A percentile compares a stretch with the other conserved stretches of the same genome.
phyloP scores from a whole-genome alignment of 1,140 invertebrate genomes.

The Sweltsa coloradensis region DNA sequence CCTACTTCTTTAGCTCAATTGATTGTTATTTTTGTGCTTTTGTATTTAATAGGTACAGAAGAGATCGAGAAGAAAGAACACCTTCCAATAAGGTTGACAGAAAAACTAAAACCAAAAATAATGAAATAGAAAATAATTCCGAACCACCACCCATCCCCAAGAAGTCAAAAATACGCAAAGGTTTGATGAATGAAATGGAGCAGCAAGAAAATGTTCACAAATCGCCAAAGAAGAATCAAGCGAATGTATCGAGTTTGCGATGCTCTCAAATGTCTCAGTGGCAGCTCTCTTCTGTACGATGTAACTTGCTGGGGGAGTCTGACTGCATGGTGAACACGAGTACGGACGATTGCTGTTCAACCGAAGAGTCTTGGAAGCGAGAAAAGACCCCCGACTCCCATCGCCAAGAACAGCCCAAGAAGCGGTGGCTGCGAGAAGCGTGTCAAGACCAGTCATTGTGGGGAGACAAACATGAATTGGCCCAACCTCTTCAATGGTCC shows the following conservation, averaged over 20 bases:
- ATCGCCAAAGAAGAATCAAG: slow-evolving; percentile 6
- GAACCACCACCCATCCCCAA: slow-evolving; percentile 15
- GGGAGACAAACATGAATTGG: slow-evolving; percentile 32
- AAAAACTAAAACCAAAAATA: slow-evolving; percentile 15
- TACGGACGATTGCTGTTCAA: slow-evolving; percentile 24
- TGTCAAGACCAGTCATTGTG: slow-evolving; percentile 36
- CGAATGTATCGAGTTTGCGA: neutral
- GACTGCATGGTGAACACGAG: neutral
- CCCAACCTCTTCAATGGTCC: slow-evolving; percentile 28
- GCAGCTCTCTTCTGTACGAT: no score
- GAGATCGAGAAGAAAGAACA: slow-evolving; percentile 33
- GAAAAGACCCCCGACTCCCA: slow-evolving; percentile 24
- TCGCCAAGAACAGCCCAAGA: slow-evolving; percentile 39
- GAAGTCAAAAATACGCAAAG: slow-evolving; percentile 20
- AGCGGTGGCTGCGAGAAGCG: slow-evolving; percentile 46
- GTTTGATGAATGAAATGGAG: slow-evolving; percentile 19
- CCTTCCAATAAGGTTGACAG: slow-evolving; percentile 28
- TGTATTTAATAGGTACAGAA: slow-evolving; percentile 15
- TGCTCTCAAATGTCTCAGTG: neutral
- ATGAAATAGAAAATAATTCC: slow-evolving; percentile 10
- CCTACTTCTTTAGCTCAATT: neutral
- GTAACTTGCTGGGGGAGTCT: neutral
- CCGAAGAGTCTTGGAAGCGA: slow-evolving; percentile 22
- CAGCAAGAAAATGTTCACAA: slow-evolving; percentile 19
- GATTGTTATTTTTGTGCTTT: neutral